These are phyloP conservation scores for Accipiter virgatus DNA, from an alignment of 2,113 vertebrate genomes.

Conservation along the genomic window DNA sequence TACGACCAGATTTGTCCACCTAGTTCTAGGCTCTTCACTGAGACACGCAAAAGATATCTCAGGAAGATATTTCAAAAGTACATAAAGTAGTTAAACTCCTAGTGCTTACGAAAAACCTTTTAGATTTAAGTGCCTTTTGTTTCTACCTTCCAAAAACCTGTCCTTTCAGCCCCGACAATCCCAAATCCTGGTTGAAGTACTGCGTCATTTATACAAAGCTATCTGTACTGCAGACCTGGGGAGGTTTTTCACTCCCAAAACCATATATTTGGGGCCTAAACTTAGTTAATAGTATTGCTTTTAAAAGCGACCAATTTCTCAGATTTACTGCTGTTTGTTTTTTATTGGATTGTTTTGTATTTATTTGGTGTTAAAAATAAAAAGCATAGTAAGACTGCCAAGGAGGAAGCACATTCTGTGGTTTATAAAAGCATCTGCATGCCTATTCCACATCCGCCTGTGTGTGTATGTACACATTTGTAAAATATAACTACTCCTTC, in stretches of 20 bases:
- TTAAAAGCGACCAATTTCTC: neutral
- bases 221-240: neutral
- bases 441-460: neutral
- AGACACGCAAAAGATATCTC: neutral
- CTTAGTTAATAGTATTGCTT: neutral
- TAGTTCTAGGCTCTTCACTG: neutral
- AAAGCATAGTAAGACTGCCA: neutral
- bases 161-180: neutral
- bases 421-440: neutral
- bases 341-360: constrained; percentile 9
- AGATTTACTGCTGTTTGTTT: neutral
- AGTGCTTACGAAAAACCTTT: neutral
- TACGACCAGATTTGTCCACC: neutral
- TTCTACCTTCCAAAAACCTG: neutral
- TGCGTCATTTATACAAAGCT: neutral
- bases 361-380: constrained; percentile 49
- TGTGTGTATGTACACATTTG: rapidly evolving
- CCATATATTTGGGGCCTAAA: neutral
- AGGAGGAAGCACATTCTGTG: neutral
- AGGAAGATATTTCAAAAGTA: neutral
- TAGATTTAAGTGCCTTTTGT: constrained; percentile 43
- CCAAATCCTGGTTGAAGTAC: neutral
- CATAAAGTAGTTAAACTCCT: neutral
- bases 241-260: neutral
- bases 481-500: neutral